Base-by-base conservation (phyloP, 1,140 invertebrate species). In the Diachasmimorpha longicaudata region DNA sequence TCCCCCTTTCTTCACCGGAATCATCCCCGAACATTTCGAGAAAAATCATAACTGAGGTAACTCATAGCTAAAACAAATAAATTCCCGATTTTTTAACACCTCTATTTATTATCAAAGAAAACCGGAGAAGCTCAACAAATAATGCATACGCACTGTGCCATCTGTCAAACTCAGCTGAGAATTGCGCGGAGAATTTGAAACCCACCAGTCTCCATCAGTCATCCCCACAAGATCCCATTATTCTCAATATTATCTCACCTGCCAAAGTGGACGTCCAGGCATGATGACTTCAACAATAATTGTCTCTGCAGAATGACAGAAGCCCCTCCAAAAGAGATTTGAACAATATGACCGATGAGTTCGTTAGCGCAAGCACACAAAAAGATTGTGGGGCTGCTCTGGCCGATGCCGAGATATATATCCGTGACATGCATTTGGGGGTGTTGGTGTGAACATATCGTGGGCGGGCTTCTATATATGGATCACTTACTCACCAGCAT, bases 261-360 rank as follows among this genome's bases (percentile, higher is more conserved):
- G 86, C 86, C 86, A 87, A 70, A 87, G 77, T 58, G 86, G 86
- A 85, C 86, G 86, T 81, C 86, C 85, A 76, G 86, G 86, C 86
- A 87, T 87, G 73, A 42, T 81, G 72, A 78, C 55, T 52, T 10
- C n/a, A 9, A 31, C 36, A 58, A 74, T 44, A 73, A 10, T 19
- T 48, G 5, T 72, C 48, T 4, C 19, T 16, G 31, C 19, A 16
- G 25, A 48, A 31, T 25, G 44, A 42, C 6, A 42, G 13, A 42
- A 9, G 5, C 11, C 39, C 10, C 10, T 16, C 63, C 11, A 73
- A 31, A 39, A 73, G 39, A 23, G 1, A 58, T 13, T 14, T 3
- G 16, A 58, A 37, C 39, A 48, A 70, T 58, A 66, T 21, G 48
- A 14, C 69, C 39, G 19, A 67, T 63, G 58, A 39, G 36, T 55